phyloP scores from a whole-genome alignment of 2,888 invertebrate species.

The Miltochrista miniata region DNA sequence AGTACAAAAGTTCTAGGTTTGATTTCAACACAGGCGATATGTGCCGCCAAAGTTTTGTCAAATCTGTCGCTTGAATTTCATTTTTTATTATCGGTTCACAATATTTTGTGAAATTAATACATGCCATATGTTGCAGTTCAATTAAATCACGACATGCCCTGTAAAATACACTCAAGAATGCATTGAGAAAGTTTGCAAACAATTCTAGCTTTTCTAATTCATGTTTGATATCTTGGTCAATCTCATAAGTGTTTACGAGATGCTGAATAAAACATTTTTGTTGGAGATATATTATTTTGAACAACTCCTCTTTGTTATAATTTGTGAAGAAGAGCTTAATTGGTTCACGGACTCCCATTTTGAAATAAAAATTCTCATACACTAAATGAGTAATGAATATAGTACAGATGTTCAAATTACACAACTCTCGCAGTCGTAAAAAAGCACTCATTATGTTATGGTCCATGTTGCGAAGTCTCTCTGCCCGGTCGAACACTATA shows the following conservation, averaged over 20 bases:
- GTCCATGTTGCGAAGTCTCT: constrained; percentile 90
- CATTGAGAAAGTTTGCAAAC: constrained; percentile 91
- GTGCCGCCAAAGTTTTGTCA: constrained; percentile 90
- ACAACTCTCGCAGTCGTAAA: constrained; percentile 89
- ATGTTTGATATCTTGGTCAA: constrained; percentile 48
- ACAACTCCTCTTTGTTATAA: constrained; percentile 89
- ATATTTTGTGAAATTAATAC: constrained; percentile 89
- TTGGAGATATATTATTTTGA: constrained; percentile 70
- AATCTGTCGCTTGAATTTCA: constrained; percentile 85
- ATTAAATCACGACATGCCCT: constrained; percentile 92
- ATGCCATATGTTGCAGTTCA: constrained; percentile 92
- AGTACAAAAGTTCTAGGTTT: constrained; percentile 90
- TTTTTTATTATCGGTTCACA: constrained; percentile 89
- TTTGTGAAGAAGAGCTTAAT: constrained; percentile 90
- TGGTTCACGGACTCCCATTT: constrained; percentile 88
- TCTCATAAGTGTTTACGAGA: constrained; percentile 53
- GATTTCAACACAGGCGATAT: constrained; percentile 89
- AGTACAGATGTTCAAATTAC: constrained; percentile 87
- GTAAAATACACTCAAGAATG: constrained; percentile 93
- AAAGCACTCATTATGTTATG: constrained; percentile 88
- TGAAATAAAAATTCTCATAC: constrained; percentile 91
- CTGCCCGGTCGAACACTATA: constrained; percentile 91
- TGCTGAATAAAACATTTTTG: constrained; percentile 63
- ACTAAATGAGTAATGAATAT: constrained; percentile 90
- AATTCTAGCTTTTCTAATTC: constrained; percentile 80